Conservation (phyloP, 2,888 invertebrate genomes). For the Agrilus cyanescens region DNA sequence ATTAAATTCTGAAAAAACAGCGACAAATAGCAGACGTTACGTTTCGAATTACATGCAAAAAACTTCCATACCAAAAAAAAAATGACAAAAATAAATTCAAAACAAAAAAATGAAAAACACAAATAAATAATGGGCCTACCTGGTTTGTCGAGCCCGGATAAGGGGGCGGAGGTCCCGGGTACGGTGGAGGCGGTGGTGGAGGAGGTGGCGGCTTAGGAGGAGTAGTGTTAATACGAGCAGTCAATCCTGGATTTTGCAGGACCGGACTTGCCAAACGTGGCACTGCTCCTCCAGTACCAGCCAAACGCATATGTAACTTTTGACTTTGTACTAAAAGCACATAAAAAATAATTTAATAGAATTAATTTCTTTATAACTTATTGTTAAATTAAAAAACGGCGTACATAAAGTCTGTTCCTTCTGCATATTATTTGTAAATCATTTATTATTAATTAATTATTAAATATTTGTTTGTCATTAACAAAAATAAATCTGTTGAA, state of each 20-base stretch:
- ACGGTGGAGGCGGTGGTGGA: slow-evolving; percentile 61
- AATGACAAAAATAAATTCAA: no score
- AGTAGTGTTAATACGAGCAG: slow-evolving; percentile 13
- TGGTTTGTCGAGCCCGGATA: slow-evolving; percentile 43
- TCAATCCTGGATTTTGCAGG: slow-evolving; percentile 14
- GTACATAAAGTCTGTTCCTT: no score
- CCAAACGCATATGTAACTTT: slow-evolving; percentile 32
- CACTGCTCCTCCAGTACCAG: slow-evolving; percentile 19
- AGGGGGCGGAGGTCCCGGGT: slow-evolving; percentile 59
- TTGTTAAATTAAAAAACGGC: background rate
- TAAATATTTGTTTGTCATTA: no score
- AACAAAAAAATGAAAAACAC: no score
- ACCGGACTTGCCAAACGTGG: slow-evolving; percentile 3
- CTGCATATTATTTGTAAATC: no score
- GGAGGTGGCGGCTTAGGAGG: slow-evolving; percentile 35
- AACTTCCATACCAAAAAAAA: no score
- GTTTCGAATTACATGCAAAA: no score
- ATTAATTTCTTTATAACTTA: background rate
- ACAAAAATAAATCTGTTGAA: no score
- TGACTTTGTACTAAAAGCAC: slow-evolving; percentile 33
- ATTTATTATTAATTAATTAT: no score
- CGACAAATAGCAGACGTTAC: no score
- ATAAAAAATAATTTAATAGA: background rate
- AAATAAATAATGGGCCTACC: no score
- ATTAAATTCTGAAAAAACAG: no score